Evolutionary conservation across 2,113 vertebrate genomes (phyloP), one percentile per base, ranked within the genome.

Genomic region (Cynopterus brachyotis): DNA sequence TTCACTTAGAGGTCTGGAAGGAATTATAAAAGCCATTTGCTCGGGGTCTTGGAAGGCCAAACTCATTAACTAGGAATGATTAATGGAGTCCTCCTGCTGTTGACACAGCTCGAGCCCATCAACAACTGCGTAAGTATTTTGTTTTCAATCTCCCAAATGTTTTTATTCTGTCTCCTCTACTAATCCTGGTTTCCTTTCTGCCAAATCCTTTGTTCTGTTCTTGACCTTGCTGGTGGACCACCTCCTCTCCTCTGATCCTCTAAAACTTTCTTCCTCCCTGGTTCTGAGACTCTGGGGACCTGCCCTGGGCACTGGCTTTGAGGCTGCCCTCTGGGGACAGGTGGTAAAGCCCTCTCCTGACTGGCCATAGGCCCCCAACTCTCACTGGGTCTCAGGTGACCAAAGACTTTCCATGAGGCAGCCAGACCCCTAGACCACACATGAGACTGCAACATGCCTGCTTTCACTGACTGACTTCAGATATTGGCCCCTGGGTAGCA

Each of bases 41-140:
- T 6, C 4, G 24, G 91, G 79, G 73, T 59, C 94, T 73, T n/a
- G 0, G 5, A 88, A 92, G 89, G 91, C 83, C 20, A 55, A 96
- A 94, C 94, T 79, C 85, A 94, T 83, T 89, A 93, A 53, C 81
- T 47, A 94, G 83, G 94, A 93, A 97, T 98, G 45, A 98, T 97
- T 97, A 94, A 98, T 89, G 92, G 85, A 57, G 67, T 82, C 94
- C 45, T 97, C 90, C 50, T 83, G 22, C 28, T 70, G 97, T 89
- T 96, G 80, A 96, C 32, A 55, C 50, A 82, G 79, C 37, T 73
- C 83, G 42, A 91, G 97, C 60, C 78, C 37, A 19, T 67, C 83
- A 47, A 60, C 94, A 62, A 72, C 67, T 0, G 20, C 47, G 95
- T 79, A 93, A 89, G 15, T 83, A 70, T 45, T 69, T 92, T 95